Base-by-base conservation (phyloP, 2,888 invertebrate genomes). In the Hedychridium roseum region DNA sequence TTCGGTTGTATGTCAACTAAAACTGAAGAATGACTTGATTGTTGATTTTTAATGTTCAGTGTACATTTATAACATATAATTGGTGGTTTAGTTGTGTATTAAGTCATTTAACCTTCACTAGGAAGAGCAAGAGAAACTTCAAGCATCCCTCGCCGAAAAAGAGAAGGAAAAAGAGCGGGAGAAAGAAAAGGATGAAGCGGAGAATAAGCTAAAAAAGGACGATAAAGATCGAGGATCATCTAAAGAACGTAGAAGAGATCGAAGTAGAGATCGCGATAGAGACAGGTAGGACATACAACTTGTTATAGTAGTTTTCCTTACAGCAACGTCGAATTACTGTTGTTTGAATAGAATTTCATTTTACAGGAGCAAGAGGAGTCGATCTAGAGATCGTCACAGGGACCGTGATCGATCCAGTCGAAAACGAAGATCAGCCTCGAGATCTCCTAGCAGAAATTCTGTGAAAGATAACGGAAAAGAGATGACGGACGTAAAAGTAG, bases 81-180 rank as follows among this genome's bases (percentile, higher is more conserved):
- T n/a, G n/a, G n/a, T n/a, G n/a, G n/a, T n/a, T n/a, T n/a, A n/a
- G n/a, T n/a, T n/a, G n/a, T n/a, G n/a, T n/a, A n/a, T n/a, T n/a
- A n/a, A n/a, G n/a, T n/a, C n/a, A n/a, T n/a, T n/a, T n/a, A n/a
- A n/a, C n/a, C n/a, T n/a, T n/a, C n/a, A 49, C 23, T 58, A 88
- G 88, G 91, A 91, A 76, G 91, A 90, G 58, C 89, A 90, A 76
- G 90, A 90, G 50, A 86, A 89, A 71, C 87, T 90, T 46, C 86
- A 83, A 70, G 84, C 82, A 21, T 82, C 80, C 14, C 59, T 84
- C 47, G 82, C 81, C 53, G 82, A 80, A 37, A 81, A 82, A 43
- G 84, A 83, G 42, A 79, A 80, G 59, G 80, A 79, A 26, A 80
- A 80, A 43, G 82, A 82, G 27, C 74, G 80, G 2, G 81, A 82